phyloP scores from a whole-genome alignment of 2,797 vertebrate species.

The Catostomus latipinnis region DNA sequence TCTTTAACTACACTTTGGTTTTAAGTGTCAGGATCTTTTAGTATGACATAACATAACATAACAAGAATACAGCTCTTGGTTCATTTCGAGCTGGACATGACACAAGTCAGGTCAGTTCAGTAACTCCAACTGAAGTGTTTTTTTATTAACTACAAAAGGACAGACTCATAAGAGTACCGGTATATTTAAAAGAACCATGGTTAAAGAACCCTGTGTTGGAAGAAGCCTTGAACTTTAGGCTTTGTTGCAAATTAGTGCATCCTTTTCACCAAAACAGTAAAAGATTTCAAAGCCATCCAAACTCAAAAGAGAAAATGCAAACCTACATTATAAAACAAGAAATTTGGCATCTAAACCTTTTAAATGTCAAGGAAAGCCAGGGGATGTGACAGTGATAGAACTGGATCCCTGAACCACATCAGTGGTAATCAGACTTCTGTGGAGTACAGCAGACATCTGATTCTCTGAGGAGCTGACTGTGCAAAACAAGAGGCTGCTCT shows the following conservation, averaged over 20 bases:
- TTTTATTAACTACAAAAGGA: too few relatives aligned
- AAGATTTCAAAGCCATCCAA: not conserved
- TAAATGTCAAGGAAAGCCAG: not conserved
- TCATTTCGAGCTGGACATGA: too few relatives aligned
- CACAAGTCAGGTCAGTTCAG: too few relatives aligned
- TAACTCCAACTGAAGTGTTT: too few relatives aligned
- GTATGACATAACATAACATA: too few relatives aligned
- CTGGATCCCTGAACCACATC: constrained; percentile 48
- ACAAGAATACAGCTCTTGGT: too few relatives aligned
- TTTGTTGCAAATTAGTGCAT: not conserved
- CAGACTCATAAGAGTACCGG: too few relatives aligned
- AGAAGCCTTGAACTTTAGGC: not conserved
- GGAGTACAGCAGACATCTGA: constrained; percentile 39
- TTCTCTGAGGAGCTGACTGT: constrained; percentile 36
- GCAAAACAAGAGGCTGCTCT: constrained; percentile 29
- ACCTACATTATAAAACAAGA: not conserved
- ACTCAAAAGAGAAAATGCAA: not conserved
- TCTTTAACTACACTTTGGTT: too few relatives aligned
- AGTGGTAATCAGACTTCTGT: constrained; percentile 34
- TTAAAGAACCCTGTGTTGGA: too few relatives aligned
- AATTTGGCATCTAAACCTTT: not conserved
- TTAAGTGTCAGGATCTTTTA: too few relatives aligned
- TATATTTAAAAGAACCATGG: too few relatives aligned
- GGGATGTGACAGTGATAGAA: constrained; percentile 17
- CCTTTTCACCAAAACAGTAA: not conserved